phyloP scores from a whole-genome alignment of 2,113 vertebrate species.

The Morone chrysops region DNA sequence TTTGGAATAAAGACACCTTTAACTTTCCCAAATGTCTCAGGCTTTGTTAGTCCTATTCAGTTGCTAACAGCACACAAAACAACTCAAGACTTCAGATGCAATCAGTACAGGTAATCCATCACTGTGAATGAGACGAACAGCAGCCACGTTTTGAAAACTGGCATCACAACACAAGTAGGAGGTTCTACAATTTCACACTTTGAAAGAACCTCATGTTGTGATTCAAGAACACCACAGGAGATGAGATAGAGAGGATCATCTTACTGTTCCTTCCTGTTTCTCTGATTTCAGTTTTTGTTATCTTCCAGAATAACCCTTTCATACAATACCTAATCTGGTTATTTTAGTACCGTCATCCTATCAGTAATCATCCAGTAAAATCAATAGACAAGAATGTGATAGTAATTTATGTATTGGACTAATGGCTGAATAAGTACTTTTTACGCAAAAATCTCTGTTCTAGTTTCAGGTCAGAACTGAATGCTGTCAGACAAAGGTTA shows the following conservation, averaged over 20 bases:
- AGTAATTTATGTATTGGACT: background rate
- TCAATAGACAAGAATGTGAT: background rate
- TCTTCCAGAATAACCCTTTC: conserved; percentile 21
- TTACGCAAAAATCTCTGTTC: background rate
- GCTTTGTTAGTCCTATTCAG: background rate
- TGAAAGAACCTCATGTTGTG: conserved; percentile 32
- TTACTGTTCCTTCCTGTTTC: conserved; percentile 15
- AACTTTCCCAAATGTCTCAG: background rate
- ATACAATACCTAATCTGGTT: background rate
- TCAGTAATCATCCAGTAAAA: background rate
- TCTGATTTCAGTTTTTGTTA: conserved; percentile 8
- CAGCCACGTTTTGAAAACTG: conserved; percentile 9
- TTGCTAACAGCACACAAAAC: background rate
- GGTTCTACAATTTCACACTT: conserved; percentile 15
- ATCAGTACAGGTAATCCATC: conserved; percentile 16
- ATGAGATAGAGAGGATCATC: conserved; percentile 7
- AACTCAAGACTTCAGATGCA: background rate
- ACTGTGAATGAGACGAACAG: background rate
- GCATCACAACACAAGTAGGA: background rate
- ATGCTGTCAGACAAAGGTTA: conserved; percentile 11
- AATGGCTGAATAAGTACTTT: background rate
- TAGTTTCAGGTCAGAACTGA: background rate
- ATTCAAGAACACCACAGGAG: conserved; percentile 28
- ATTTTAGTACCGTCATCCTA: background rate
- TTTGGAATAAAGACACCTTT: background rate